Evolutionary conservation across 2,797 vertebrate species (phyloP).

Genomic region (Merluccius polli): DNA sequence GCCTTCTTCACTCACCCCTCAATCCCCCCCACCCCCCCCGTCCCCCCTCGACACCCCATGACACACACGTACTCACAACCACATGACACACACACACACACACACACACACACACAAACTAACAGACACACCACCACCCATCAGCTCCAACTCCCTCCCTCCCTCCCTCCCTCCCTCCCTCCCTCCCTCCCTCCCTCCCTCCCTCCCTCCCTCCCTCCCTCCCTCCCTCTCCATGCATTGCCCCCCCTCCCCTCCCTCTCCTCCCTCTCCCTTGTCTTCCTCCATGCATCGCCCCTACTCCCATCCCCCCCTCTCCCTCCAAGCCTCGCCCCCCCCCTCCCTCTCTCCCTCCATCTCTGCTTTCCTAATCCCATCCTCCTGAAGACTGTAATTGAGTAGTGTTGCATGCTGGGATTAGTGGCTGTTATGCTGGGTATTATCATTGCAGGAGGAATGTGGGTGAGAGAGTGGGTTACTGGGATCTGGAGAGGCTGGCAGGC

Average conservation of each 20-base stretch:
- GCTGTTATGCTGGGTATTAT: slow-evolving; percentile 70
- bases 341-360: slow-evolving; percentile 46
- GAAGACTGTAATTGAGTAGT: slow-evolving; percentile 76
- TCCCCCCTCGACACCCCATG: too few species aligned
- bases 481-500: slow-evolving; percentile 31
- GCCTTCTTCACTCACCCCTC: too few species aligned
- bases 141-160: slow-evolving; percentile 39
- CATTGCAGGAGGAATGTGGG: slow-evolving; percentile 62
- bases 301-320: slow-evolving; percentile 23
- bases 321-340: not conserved
- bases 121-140: slow-evolving; percentile 52
- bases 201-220: slow-evolving; percentile 47
- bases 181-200: not conserved
- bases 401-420: slow-evolving; percentile 71
- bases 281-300: not conserved
- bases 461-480: slow-evolving; percentile 53
- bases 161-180: slow-evolving; percentile 19
- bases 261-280: slow-evolving; percentile 30
- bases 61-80: too few species aligned
- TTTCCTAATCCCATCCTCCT: slow-evolving; percentile 72
- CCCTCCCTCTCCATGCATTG: slow-evolving; percentile 32
- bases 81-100: too few species aligned
- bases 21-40: too few species aligned
- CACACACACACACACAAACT: too few species aligned
- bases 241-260: slow-evolving; percentile 4